Evolutionary conservation across 1,140 invertebrate genomes (phyloP).

Genomic region (Drosophila tani): DNA sequence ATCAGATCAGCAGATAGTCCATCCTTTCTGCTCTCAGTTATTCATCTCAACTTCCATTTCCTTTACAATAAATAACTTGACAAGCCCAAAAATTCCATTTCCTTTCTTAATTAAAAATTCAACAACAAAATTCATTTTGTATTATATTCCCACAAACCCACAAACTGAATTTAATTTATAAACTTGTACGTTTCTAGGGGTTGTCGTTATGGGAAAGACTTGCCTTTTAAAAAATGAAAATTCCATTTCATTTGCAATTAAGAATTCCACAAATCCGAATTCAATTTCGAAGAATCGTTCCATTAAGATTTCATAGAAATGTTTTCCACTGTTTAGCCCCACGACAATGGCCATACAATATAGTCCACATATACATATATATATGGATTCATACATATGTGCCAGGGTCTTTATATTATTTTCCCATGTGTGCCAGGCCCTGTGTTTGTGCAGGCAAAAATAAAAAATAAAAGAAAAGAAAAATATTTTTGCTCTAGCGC

Average conservation of each 20-base stretch:
- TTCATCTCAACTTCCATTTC: neutral
- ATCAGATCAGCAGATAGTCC: neutral
- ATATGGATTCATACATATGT: constrained; percentile 26
- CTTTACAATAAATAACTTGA: constrained; percentile 11
- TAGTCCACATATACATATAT: constrained; percentile 14
- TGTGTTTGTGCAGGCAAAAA: constrained; percentile 30
- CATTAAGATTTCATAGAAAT: constrained; percentile 49
- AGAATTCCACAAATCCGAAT: constrained; percentile 45
- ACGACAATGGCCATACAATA: constrained; percentile 46
- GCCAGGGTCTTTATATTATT: constrained; percentile 32
- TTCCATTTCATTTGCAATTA: constrained; percentile 41
- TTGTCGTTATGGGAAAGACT: neutral
- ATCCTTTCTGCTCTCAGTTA: neutral
- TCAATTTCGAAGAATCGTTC: constrained; percentile 43
- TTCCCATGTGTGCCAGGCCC: constrained; percentile 14
- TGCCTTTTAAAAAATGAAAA: constrained; percentile 9
- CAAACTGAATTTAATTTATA: constrained; percentile 6
- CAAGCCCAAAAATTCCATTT: constrained; percentile 16
- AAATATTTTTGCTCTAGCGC: constrained; percentile 75
- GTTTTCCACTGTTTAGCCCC: constrained; percentile 50
- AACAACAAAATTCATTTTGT: constrained; percentile 19
- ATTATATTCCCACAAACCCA: neutral
- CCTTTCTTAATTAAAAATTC: constrained; percentile 26
- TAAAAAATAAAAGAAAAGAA: constrained; percentile 49
- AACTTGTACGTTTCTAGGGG: neutral